Conservation (phyloP, 2,797 vertebrate species). For the Squalus acanthias region DNA sequence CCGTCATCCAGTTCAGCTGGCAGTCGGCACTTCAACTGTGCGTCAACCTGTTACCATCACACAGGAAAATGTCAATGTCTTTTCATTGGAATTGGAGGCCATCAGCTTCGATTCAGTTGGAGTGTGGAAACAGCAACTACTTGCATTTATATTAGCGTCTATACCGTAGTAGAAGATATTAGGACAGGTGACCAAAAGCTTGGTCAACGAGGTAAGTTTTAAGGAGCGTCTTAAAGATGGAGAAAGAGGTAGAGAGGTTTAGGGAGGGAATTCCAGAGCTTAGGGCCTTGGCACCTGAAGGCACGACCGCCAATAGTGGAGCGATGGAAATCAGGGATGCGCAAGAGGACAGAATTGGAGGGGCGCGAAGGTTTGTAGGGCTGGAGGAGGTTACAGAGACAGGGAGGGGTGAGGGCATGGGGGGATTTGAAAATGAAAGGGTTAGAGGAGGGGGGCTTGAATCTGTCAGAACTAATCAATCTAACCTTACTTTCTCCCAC, state of each 20-base stretch:
- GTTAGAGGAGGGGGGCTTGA: not conserved
- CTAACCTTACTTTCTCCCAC: not conserved
- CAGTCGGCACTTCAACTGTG: not conserved
- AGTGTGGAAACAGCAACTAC: not conserved
- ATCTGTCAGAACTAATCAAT: not conserved
- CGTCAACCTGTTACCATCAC: not conserved
- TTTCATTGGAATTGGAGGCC: not conserved
- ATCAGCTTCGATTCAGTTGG: not conserved
- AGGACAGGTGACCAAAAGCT: not conserved
- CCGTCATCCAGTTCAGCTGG: not conserved
- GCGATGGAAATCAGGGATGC: too few relatives aligned
- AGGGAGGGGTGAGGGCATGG: too few relatives aligned
- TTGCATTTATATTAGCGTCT: not conserved
- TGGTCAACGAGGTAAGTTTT: too few relatives aligned
- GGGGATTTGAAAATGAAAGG: not conserved
- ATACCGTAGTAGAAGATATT: not conserved
- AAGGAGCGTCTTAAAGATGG: too few relatives aligned
- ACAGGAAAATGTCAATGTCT: not conserved
- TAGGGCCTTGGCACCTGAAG: too few relatives aligned
- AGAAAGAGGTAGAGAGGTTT: too few relatives aligned
- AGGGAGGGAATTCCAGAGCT: too few relatives aligned
- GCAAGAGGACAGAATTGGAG: too few relatives aligned
- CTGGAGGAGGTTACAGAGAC: too few relatives aligned
- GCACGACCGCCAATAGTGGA: too few relatives aligned
- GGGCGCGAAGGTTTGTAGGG: too few relatives aligned